Conservation (phyloP, 2,888 invertebrate genomes). For the Drymonia ruficornis region DNA sequence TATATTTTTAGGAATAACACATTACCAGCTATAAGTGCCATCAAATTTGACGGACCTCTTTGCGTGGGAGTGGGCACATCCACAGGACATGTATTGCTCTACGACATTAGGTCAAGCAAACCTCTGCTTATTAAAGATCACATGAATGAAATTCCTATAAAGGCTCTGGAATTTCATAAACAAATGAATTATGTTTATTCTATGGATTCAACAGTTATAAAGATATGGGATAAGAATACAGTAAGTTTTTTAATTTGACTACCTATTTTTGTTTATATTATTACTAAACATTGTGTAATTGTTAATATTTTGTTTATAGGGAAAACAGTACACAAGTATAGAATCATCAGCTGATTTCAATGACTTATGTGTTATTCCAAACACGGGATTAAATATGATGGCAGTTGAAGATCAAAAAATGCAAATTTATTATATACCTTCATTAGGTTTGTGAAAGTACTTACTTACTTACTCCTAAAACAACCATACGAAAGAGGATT, state of each 20-base stretch:
- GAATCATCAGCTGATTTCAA: conserved; percentile 95
- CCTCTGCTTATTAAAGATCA: conserved; percentile 97
- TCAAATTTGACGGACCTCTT: conserved; percentile 90
- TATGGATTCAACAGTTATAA: conserved; percentile 94
- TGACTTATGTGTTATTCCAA: conserved; percentile 95
- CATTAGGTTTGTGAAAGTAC: conserved; percentile 78
- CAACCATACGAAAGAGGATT: background rate
- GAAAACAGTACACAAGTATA: conserved; percentile 96
- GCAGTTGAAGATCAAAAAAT: conserved; percentile 98
- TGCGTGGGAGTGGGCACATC: conserved; percentile 96
- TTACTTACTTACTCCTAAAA: background rate
- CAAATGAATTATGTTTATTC: conserved; percentile 93
- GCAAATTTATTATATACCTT: conserved; percentile 96
- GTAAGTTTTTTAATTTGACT: conserved; percentile 72
- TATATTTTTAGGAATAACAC: conserved; percentile 82
- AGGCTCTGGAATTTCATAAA: conserved; percentile 93
- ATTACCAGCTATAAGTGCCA: conserved; percentile 90
- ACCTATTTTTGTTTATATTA: conserved; percentile 6
- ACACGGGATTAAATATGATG: conserved; percentile 95
- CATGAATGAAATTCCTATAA: conserved; percentile 96
- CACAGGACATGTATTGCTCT: conserved; percentile 96
- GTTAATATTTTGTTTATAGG: conserved; percentile 81
- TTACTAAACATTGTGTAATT: conserved; percentile 7
- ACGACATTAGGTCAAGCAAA: conserved; percentile 96
- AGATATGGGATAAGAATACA: conserved; percentile 95